Base-by-base conservation (phyloP, 2,888 invertebrate genomes). In the Eudemis profundana region DNA sequence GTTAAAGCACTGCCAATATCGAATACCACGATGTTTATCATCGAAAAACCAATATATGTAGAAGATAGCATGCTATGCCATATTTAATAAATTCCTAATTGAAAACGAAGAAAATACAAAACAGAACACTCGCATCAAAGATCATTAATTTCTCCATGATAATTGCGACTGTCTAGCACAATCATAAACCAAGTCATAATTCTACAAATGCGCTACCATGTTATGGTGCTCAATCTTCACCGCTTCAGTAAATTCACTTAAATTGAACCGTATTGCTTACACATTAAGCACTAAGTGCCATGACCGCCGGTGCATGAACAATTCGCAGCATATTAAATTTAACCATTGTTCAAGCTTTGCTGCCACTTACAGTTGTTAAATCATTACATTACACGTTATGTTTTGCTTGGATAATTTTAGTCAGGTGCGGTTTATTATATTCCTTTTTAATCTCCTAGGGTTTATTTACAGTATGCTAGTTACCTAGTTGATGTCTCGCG, bases 341-440 rank as follows among this genome's bases (percentile, higher is more conserved):
- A 61, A 53, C 38, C 36, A 44, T 50, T 33, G 27, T 33, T 38
- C 33, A 21, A 50, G 38, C 14, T 40, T 14, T 46, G 19, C 14
- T 54, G 53, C 14, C 38, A 47, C 38, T 27, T 33, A 56, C 40
- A 49, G 49, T 49, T 56, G 54, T 63, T 38, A 49, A 56, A 27
- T 44, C 56, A 56, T 56, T 42, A 42, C 56, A 56, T 56, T 42
- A 54, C 27, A 15, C 46, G 36, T 21, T 33, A 47, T 47, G 21
- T 46, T 46, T 12, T 17, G 36, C 36, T 46, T 36, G 46, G 33
- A 12, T 23, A 47, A 23, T 2, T 36, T 42, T 21, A 14, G 46
- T 36, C 44, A 33, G 56, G 29, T 56, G 27, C 14, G 44, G 29
- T 44, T 56, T 38, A 14, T 23, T 8, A 4, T 33, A 4, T 33